Base-by-base conservation (phyloP, 1,140 invertebrate genomes). In the Plectus sambesii region DNA sequence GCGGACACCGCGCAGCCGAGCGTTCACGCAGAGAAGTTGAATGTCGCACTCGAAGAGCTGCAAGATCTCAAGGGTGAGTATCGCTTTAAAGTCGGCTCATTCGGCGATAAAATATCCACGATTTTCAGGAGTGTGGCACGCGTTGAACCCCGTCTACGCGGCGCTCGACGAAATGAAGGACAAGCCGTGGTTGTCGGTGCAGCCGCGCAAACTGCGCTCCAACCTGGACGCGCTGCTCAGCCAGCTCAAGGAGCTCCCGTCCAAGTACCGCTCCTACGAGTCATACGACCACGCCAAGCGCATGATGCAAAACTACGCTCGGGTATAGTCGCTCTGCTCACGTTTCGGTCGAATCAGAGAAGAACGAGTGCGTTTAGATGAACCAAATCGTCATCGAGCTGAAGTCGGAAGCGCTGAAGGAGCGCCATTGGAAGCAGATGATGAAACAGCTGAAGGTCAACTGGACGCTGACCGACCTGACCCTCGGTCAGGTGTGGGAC, bases 351-450 rank as follows among this genome's bases (percentile, higher is more conserved):
- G 9, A 12, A 25, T 8, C 9, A 58, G 38, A 23, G 3, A n/a
- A 93, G 94, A 72, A 89, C 96, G 77, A 82, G 27, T 41, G 44
- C 44, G 62, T 67, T 17, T 56, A 82, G 80, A 83, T 93, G 5
- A 99, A 99, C 70, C 84, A 94, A 79, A 70, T 97, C 43, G 87
- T 99, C 40, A 82, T 93, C 17, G 93, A 98, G 71, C 73, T 99
- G 39, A 99, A 98, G 73, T 97, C 92, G 0, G 94, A 99, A 72
- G 93, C 94, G 0, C 71, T 99, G n/a, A 99, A 98, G 70, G 94
- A 99, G 67, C 82, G 94, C 8, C 94, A 99, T 70, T 99, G 94
- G 94, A 92, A 93, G 65, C 85, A 89, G 66, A 73, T 99, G 47
- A 97, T 89, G 70, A 85, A 83, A 60, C 85, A 92, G 55, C 75